Conservation (phyloP, 2,113 vertebrate genomes). For the Triplophysa tibetana region DNA sequence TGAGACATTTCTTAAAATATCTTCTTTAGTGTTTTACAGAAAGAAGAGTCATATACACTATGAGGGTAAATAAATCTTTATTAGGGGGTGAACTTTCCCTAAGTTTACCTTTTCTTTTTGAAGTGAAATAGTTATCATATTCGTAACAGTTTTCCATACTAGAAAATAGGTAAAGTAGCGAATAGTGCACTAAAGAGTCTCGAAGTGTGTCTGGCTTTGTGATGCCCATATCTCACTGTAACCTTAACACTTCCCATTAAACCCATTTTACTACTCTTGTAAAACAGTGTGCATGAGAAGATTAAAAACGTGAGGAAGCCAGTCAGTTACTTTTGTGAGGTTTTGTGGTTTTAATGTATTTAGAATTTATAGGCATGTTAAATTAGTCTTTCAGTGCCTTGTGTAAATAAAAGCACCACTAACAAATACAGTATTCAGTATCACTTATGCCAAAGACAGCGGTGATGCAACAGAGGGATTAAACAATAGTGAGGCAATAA, state of each 20-base stretch:
- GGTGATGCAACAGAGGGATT: constrained; percentile 51
- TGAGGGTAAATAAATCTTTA: too few relatives aligned
- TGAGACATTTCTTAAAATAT: too few relatives aligned
- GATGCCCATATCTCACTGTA: not conserved
- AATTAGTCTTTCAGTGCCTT: not conserved
- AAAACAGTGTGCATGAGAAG: not conserved
- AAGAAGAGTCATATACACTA: too few relatives aligned
- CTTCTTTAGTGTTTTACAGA: too few relatives aligned
- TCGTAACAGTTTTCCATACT: not conserved
- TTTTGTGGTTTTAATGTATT: constrained; percentile 7
- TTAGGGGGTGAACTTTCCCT: too few relatives aligned
- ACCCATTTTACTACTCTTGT: constrained; percentile 16
- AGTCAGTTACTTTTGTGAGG: not conserved
- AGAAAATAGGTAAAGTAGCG: too few relatives aligned
- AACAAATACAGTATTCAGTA: constrained; percentile 16
- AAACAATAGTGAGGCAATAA: constrained; percentile 57
- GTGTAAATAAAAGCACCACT: constrained; percentile 6
- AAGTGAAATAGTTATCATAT: too few relatives aligned
- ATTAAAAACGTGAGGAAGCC: constrained; percentile 12
- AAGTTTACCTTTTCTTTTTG: too few relatives aligned
- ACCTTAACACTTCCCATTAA: not conserved
- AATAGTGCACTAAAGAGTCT: not conserved
- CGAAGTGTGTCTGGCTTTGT: not conserved
- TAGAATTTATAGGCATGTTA: not conserved
- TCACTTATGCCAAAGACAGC: constrained; percentile 24